Conservation (phyloP, 2,888 invertebrate genomes). For the Dugesia japonica region DNA sequence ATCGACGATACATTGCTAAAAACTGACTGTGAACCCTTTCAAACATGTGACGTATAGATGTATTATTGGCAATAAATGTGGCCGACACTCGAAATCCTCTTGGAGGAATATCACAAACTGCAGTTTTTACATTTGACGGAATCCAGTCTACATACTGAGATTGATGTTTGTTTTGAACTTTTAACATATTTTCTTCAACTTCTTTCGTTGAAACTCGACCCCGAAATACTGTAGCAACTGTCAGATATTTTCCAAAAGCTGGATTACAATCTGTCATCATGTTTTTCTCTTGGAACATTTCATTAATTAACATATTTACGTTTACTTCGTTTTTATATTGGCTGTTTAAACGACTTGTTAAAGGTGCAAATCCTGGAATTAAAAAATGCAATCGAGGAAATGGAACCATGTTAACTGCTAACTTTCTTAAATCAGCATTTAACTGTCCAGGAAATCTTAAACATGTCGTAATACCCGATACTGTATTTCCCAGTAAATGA, state of each 20-base stretch:
- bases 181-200: constrained; percentile 62
- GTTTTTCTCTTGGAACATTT: constrained; percentile 34
- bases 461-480: constrained; percentile 60
- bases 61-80: constrained; percentile 57
- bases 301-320: constrained; percentile 44
- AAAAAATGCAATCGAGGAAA: constrained; percentile 48
- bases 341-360: constrained; percentile 44
- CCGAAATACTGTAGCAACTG: constrained; percentile 44
- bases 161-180: constrained; percentile 72
- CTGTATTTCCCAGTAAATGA: constrained; percentile 55
- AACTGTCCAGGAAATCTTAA: constrained; percentile 62
- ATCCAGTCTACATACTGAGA: constrained; percentile 69
- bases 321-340: constrained; percentile 43
- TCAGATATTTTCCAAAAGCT: constrained; percentile 39
- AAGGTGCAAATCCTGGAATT: constrained; percentile 47
- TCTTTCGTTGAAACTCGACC: constrained; percentile 38
- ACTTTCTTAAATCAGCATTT: constrained; percentile 40
- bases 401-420: constrained; percentile 45
- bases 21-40: constrained; percentile 36
- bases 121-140: constrained; percentile 70
- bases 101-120: constrained; percentile 73
- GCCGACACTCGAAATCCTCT: constrained; percentile 71
- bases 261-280: constrained; percentile 35
- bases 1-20: constrained; percentile 57
- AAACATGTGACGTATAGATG: constrained; percentile 36